A percentile compares a stretch with the other conserved stretches of the same genome.
Conservation (phyloP, 2,113 vertebrate genomes). For the Labeo catla region DNA sequence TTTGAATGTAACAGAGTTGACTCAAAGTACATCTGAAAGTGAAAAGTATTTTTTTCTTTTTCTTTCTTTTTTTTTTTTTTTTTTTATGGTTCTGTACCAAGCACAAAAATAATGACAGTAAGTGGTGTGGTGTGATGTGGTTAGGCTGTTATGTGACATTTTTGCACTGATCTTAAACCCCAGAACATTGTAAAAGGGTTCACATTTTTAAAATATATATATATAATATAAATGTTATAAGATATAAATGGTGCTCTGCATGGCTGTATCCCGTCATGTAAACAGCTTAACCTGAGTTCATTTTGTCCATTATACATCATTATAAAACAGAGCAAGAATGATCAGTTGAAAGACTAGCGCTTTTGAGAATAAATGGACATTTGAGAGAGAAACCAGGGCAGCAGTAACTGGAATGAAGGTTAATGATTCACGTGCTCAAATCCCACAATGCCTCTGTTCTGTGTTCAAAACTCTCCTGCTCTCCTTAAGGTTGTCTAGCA, state of each 20-base stretch:
- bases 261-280: background rate
- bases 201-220: too few species aligned
- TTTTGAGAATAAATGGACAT: background rate
- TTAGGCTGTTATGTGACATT: background rate
- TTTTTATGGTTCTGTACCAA: too few species aligned
- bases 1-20: too few species aligned
- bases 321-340: background rate
- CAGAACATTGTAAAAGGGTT: too few species aligned
- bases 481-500: background rate
- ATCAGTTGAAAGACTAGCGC: slow-evolving; percentile 7
- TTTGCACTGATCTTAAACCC: background rate
- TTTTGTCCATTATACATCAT: too few species aligned
- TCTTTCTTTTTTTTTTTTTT: too few species aligned
- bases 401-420: slow-evolving; percentile 15
- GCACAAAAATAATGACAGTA: too few species aligned
- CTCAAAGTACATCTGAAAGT: too few species aligned
- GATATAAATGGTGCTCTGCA: too few species aligned
- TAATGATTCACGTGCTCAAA: slow-evolving; percentile 8
- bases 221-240: too few species aligned
- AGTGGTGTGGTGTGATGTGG: too few species aligned
- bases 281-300: background rate
- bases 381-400: slow-evolving; percentile 12
- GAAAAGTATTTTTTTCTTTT: too few species aligned
- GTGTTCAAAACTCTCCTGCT: background rate
- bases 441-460: background rate